These are phyloP conservation scores for Trididemnum clinides DNA, from an alignment of 23 tunicate genomes.

Conservation along the genomic window DNA sequence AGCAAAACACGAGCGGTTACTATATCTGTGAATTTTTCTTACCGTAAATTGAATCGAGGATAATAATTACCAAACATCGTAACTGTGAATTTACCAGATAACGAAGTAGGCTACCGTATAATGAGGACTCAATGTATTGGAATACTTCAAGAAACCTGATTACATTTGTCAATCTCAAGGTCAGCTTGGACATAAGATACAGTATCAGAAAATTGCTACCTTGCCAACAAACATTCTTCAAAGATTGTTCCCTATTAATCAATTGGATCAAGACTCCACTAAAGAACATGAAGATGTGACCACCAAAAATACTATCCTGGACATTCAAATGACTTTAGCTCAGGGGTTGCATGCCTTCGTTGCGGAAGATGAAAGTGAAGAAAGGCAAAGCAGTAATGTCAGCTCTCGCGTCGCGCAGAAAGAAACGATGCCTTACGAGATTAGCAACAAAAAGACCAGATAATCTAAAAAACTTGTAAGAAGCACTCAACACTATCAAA, in stretches of 20 bases:
- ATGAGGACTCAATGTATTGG: too few relatives aligned
- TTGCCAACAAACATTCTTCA: neutral
- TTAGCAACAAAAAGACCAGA: neutral
- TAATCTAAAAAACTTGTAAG: neutral
- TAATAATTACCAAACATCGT: too few relatives aligned
- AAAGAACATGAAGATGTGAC: neutral
- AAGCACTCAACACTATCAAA: conserved; percentile 2
- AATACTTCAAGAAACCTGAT: too few relatives aligned
- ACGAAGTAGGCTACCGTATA: too few relatives aligned
- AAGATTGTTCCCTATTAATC: too few relatives aligned
- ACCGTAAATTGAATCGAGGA: too few relatives aligned
- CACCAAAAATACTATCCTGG: neutral
- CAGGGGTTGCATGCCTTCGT: neutral
- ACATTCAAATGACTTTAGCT: conserved; percentile 2
- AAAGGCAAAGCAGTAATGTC: neutral
- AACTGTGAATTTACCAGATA: too few relatives aligned
- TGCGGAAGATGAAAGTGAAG: neutral
- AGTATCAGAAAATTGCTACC: neutral
- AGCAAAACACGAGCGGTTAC: too few relatives aligned
- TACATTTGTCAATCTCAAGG: too few relatives aligned
- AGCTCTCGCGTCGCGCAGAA: neutral
- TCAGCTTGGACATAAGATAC: too few relatives aligned
- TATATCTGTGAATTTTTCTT: too few relatives aligned
- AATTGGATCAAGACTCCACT: neutral
- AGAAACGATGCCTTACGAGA: neutral